Evolutionary conservation across 2,113 vertebrate species (phyloP), one percentile per base, ranked within the genome.

Genomic region (Centropus bengalensis): DNA sequence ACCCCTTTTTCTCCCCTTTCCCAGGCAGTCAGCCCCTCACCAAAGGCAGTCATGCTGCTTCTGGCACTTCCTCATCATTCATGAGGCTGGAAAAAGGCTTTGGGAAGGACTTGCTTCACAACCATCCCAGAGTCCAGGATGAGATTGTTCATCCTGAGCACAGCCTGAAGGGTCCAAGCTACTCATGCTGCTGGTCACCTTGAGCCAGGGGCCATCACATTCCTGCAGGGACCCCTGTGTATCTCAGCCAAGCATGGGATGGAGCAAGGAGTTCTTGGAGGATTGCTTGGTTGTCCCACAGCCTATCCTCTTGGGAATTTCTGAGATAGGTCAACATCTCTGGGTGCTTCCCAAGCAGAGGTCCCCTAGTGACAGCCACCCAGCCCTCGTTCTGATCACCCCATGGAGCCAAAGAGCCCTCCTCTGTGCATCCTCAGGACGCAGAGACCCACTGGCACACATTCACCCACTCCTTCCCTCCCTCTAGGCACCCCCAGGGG

Each of bases 201-300:
- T 1, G 1, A 33, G 19, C 23, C 54, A 24, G 22, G 4, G 13
- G 19, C 68, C 1, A 0, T 13, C 10, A 2, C 6, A 2, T 20
- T 27, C 42, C 49, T 59, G 49, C 38, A 56, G 74, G 19, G 40
- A 66, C 55, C 49, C 56, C 59, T 45, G 77, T 10, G 5, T 16
- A 1, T 40, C 77, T 55, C 54, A 69, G 60, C 23, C 45, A 52
- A 44, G 60, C 0, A 0, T 60, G 33, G 28, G 28, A 5, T 20
- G 62, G 49, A 55, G 54, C 22, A 28, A 22, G 49, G 27, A 23
- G 18, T 42, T 36, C 22, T 20, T 4, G 8, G 27, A 24, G 10
- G 8, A 14, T 30, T 9, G 9, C 28, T 52, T 70, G 68, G 18
- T 47, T 70, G 36, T 60, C 73, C 23, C 60, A 70, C 28, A 70